Evolutionary conservation across 1,140 invertebrate genomes (phyloP).

Genomic region (Tyrophagus putrescentiae): DNA sequence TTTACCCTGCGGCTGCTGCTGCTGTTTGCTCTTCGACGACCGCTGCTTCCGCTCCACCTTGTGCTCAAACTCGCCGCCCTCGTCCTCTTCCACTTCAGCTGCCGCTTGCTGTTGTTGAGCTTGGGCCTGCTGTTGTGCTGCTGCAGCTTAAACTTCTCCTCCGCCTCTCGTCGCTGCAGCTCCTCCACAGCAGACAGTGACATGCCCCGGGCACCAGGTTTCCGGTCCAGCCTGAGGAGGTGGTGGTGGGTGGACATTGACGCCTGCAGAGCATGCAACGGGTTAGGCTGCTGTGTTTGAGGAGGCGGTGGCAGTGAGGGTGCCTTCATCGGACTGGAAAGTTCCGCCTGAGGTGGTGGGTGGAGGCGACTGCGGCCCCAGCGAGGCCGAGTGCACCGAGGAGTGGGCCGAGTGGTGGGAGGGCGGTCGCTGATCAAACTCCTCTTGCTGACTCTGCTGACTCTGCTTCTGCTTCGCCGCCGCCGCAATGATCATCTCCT

Average conservation of each 20-base stretch:
- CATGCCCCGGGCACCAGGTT: conserved; percentile 20
- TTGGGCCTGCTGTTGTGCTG: conserved; percentile 21
- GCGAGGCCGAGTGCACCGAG: too few relatives aligned
- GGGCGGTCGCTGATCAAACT: too few relatives aligned
- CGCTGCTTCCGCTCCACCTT: conserved; percentile 27
- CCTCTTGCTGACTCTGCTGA: too few relatives aligned
- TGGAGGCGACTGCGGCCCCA: too few relatives aligned
- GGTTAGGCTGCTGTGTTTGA: not conserved
- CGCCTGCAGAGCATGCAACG: not conserved
- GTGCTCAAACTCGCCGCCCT: conserved; percentile 26
- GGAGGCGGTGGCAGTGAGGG: conserved; percentile 6
- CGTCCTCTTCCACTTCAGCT: too few relatives aligned
- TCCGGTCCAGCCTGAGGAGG: too few relatives aligned
- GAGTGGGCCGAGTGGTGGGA: too few relatives aligned
- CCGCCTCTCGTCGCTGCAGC: conserved; percentile 32
- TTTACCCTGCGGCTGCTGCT: not conserved
- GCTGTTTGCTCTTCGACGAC: not conserved
- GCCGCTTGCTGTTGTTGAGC: too few relatives aligned
- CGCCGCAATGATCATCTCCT: too few relatives aligned
- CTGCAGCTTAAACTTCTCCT: conserved; percentile 28
- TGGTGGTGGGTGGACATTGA: not conserved
- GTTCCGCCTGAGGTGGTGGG: too few relatives aligned
- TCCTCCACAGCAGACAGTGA: conserved; percentile 32
- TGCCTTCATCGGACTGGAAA: not conserved
- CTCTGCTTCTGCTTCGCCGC: too few relatives aligned